These are phyloP conservation scores for Idaea biselata DNA, from an alignment of 2,888 invertebrate genomes.

Conservation along the genomic window DNA sequence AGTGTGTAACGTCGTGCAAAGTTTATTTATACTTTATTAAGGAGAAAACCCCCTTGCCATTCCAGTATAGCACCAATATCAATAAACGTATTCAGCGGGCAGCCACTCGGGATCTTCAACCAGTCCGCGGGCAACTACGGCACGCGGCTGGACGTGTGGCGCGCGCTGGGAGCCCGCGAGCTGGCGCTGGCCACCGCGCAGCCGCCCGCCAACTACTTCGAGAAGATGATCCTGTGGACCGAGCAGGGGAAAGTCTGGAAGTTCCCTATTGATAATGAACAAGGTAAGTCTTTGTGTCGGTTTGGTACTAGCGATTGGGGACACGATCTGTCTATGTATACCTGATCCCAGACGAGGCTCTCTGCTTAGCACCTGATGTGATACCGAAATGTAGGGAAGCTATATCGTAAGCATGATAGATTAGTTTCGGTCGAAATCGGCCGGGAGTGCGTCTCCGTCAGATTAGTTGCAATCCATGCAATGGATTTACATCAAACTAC, in stretches of 20 bases:
- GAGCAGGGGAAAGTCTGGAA: slow-evolving; percentile 97
- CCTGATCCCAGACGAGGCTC: too few relatives aligned
- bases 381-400: too few relatives aligned
- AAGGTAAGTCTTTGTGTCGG: slow-evolving; percentile 80
- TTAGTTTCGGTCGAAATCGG: too few relatives aligned
- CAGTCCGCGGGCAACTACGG: slow-evolving; percentile 54
- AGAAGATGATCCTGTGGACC: slow-evolving; percentile 97
- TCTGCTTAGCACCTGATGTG: too few relatives aligned
- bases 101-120: slow-evolving; percentile 84
- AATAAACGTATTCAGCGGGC: slow-evolving; percentile 82
- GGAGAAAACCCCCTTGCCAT: not conserved
- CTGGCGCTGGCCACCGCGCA: slow-evolving; percentile 84
- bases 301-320: too few relatives aligned
- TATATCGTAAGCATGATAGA: too few relatives aligned
- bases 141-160: slow-evolving; percentile 84
- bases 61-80: slow-evolving; percentile 49
- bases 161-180: slow-evolving; percentile 82
- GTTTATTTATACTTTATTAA: not conserved
- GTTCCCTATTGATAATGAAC: slow-evolving; percentile 98
- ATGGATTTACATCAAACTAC: too few relatives aligned
- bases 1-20: too few relatives aligned
- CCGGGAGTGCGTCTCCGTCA: too few relatives aligned
- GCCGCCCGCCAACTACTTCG: slow-evolving; percentile 92
- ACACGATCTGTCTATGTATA: not conserved
- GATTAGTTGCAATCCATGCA: too few relatives aligned